Conservation (phyloP, 2,797 vertebrate species). For the Pangasius sanitwongsei region DNA sequence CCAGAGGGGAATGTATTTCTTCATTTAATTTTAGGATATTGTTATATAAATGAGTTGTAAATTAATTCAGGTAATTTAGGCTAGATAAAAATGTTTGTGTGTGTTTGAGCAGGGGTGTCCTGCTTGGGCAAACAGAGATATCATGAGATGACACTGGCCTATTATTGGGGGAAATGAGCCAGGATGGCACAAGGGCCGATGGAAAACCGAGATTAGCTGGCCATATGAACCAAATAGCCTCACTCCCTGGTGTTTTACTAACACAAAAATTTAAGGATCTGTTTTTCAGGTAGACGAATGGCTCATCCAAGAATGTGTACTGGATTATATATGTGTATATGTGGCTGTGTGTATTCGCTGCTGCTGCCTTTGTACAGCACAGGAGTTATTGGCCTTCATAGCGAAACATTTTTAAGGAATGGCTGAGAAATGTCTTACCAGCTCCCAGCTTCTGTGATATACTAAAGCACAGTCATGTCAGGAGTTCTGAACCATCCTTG, state of each 20-base stretch:
- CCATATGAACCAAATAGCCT: constrained; percentile 58
- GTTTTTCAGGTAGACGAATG: constrained; percentile 60
- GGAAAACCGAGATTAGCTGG: constrained; percentile 67
- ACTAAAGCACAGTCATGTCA: too few relatives aligned
- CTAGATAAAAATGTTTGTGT: too few relatives aligned
- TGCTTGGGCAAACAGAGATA: constrained; percentile 71
- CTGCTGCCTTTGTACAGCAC: constrained; percentile 39
- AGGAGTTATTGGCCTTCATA: too few relatives aligned
- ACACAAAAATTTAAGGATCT: constrained; percentile 43
- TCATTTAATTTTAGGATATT: too few relatives aligned
- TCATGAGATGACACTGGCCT: constrained; percentile 66
- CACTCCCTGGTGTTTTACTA: constrained; percentile 48
- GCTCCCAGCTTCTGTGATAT: too few relatives aligned
- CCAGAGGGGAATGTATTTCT: too few relatives aligned
- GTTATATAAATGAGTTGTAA: too few relatives aligned
- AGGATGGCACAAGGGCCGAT: constrained; percentile 57
- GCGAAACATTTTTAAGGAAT: too few relatives aligned
- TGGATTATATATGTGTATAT: constrained; percentile 52
- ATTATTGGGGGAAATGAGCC: constrained; percentile 52
- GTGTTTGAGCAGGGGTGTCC: constrained; percentile 11
- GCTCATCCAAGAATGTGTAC: background rate
- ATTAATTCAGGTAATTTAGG: too few relatives aligned
- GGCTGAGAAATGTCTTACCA: too few relatives aligned
- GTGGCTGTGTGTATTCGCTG: constrained; percentile 63
- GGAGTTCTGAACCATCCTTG: too few relatives aligned